phyloP scores from a whole-genome alignment of 2,113 vertebrate species.

The Oryzias woworae region DNA sequence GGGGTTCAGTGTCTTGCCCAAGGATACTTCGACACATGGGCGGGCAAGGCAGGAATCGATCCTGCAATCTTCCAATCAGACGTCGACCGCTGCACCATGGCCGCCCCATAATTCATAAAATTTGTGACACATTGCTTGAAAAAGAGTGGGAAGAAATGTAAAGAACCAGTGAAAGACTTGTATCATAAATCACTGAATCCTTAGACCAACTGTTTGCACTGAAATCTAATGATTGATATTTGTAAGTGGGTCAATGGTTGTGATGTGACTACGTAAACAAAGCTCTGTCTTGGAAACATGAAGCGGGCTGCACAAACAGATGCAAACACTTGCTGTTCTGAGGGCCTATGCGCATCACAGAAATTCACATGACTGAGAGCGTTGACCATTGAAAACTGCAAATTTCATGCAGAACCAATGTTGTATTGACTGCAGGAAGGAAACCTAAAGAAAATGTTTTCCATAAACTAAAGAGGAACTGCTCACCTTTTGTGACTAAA shows the following conservation, averaged over 20 bases:
- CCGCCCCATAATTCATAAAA: too few relatives aligned
- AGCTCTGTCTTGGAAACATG: neutral
- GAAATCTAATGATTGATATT: neutral
- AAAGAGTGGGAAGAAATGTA: too few relatives aligned
- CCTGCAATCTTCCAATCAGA: too few relatives aligned
- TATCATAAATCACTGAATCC: neutral
- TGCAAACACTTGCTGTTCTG: neutral
- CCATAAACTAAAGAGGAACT: too few relatives aligned
- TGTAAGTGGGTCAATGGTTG: too few relatives aligned
- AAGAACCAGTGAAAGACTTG: neutral
- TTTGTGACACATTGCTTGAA: too few relatives aligned
- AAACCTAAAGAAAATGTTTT: too few relatives aligned
- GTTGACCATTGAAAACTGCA: constrained; percentile 18
- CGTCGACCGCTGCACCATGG: too few relatives aligned
- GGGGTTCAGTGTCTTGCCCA: too few relatives aligned
- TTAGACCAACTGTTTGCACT: neutral
- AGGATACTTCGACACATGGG: too few relatives aligned
- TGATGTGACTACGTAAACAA: neutral
- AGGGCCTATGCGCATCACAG: neutral
- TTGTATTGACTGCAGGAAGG: neutral
- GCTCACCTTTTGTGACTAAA: too few relatives aligned
- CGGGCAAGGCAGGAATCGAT: too few relatives aligned
- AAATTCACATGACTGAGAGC: neutral
- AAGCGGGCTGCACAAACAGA: neutral
- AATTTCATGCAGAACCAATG: constrained; percentile 24